Evolutionary conservation across 2,888 invertebrate genomes (phyloP).

Genomic region (Ichneumoninae sp.): DNA sequence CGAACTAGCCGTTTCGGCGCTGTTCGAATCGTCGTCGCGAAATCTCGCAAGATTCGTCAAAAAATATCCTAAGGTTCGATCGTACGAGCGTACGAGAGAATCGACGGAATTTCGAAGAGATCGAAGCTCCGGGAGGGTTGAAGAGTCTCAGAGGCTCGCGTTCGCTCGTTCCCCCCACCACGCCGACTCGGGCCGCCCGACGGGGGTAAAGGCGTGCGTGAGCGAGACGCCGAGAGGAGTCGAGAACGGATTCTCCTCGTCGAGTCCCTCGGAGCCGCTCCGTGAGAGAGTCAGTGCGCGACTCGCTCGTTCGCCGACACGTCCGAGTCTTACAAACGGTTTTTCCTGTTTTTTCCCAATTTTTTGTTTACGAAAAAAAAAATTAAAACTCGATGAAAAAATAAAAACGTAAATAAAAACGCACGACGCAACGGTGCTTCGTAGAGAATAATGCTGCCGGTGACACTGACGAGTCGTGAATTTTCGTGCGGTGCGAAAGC

Average conservation of each 20-base stretch:
- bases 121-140: conserved; percentile 52
- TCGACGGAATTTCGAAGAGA: conserved; percentile 6
- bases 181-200: conserved; percentile 12
- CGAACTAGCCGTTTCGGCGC: not conserved
- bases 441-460: conserved; percentile 50
- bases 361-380: not conserved
- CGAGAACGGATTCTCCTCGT: conserved; percentile 23
- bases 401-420: not conserved
- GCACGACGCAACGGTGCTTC: not conserved
- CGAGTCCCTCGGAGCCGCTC: conserved; percentile 30
- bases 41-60: not conserved
- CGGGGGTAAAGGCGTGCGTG: conserved; percentile 21
- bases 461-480: conserved; percentile 64
- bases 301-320: conserved; percentile 72
- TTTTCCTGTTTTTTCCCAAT: conserved; percentile 4
- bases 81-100: too few relatives aligned
- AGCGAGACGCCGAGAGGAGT: conserved; percentile 15
- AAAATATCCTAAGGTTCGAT: too few relatives aligned
- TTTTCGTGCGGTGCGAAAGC: conserved; percentile 60
- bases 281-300: conserved; percentile 74
- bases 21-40: not conserved
- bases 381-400: not conserved
- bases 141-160: conserved; percentile 25
- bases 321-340: conserved; percentile 30
- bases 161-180: conserved; percentile 36